These are phyloP conservation scores for Oceanodroma tethys DNA, from an alignment of 2,113 vertebrate genomes.

Conservation along the genomic window DNA sequence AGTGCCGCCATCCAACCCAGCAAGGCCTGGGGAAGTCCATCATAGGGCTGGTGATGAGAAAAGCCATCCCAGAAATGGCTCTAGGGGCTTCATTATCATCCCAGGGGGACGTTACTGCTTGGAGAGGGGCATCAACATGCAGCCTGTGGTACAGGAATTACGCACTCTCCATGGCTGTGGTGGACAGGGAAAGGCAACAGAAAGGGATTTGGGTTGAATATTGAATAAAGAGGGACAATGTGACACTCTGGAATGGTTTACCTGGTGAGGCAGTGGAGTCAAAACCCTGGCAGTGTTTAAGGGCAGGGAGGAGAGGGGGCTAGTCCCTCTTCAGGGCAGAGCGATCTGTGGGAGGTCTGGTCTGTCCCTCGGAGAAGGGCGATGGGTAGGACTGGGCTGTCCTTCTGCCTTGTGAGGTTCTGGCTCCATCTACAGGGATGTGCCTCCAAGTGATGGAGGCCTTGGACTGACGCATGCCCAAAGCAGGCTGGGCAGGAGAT, in stretches of 20 bases:
- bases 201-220: background rate
- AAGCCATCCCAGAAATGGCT: background rate
- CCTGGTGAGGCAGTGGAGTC: background rate
- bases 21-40: background rate
- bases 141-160: background rate
- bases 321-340: background rate
- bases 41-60: background rate
- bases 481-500: background rate
- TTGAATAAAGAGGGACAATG: background rate
- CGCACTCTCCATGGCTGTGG: background rate
- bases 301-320: background rate
- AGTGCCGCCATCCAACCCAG: background rate
- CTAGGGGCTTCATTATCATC: background rate
- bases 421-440: conserved; percentile 63
- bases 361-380: background rate
- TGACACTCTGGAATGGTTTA: background rate
- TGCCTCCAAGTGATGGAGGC: background rate
- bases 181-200: background rate
- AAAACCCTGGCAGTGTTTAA: background rate
- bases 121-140: background rate
- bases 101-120: background rate
- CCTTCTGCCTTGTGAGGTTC: conserved; percentile 41
- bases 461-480: background rate
- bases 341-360: background rate
- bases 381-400: background rate